Conservation (phyloP, 1,140 invertebrate species). For the Helicoverpa zea region DNA sequence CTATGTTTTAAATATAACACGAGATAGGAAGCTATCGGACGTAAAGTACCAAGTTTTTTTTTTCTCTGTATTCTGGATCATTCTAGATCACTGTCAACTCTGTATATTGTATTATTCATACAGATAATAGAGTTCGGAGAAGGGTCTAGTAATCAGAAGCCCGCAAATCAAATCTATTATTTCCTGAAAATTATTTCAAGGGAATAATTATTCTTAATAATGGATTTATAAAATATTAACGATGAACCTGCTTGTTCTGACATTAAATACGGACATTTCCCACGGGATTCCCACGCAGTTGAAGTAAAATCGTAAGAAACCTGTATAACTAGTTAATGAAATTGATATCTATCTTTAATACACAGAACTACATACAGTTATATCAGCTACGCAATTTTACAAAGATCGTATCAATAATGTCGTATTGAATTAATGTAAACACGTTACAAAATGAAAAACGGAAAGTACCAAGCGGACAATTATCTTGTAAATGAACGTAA, state of each 20-base stretch:
- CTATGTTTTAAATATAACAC: too few species aligned
- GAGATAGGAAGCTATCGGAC: too few species aligned
- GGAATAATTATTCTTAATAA: too few species aligned
- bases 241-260: not conserved
- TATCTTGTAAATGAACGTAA: constrained; percentile 31
- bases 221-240: not conserved
- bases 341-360: not conserved
- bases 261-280: not conserved
- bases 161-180: too few species aligned
- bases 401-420: too few species aligned
- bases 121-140: too few species aligned
- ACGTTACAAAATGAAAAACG: not conserved
- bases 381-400: not conserved
- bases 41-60: too few species aligned
- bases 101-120: too few species aligned
- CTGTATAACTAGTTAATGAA: not conserved
- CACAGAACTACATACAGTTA: not conserved
- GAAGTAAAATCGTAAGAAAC: not conserved
- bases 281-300: not conserved
- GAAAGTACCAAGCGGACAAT: not conserved
- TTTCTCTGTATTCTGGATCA: too few species aligned
- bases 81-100: too few species aligned
- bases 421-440: not conserved
- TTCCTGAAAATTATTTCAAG: too few species aligned
- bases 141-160: too few species aligned